These are phyloP conservation scores for Carassius carassius DNA, from an alignment of 2,113 vertebrate genomes.

Conservation along the genomic window DNA sequence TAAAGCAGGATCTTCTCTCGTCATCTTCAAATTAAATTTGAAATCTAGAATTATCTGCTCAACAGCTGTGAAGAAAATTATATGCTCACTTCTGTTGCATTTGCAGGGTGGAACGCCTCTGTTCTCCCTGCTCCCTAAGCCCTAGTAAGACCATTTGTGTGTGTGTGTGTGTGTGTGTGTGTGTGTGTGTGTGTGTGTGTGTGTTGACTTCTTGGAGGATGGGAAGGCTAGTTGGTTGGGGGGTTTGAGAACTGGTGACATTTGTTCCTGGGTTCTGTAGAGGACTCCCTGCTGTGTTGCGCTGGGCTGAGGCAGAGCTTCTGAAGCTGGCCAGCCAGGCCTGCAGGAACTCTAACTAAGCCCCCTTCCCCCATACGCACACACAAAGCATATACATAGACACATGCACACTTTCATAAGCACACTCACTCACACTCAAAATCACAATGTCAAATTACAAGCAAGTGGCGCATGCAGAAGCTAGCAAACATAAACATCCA, in stretches of 20 bases:
- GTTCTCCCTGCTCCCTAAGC: conserved; percentile 11
- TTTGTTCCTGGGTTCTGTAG: conserved; percentile 61
- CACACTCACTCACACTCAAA: not conserved
- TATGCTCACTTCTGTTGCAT: conserved; percentile 29
- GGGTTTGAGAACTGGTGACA: conserved; percentile 53
- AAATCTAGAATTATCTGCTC: conserved; percentile 51
- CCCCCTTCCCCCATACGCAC: conserved; percentile 41
- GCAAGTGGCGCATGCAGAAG: not conserved
- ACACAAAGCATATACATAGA: conserved; percentile 28
- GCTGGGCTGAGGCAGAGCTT: conserved; percentile 52
- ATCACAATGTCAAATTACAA: conserved; percentile 5
- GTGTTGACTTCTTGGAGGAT: conserved; percentile 27
- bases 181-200: conserved; percentile 45
- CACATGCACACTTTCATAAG: conserved; percentile 35
- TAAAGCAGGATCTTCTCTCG: conserved; percentile 42
- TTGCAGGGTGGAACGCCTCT: no score
- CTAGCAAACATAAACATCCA: conserved; percentile 36
- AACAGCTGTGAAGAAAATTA: conserved; percentile 49
- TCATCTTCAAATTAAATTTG: conserved; percentile 49
- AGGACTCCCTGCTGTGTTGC: conserved; percentile 62
- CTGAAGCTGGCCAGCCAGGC: conserved; percentile 58
- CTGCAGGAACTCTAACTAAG: conserved; percentile 49
- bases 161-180: conserved; percentile 40
- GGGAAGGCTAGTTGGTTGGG: conserved; percentile 34
- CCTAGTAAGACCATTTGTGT: conserved; percentile 48